Percentiles rank a stretch among this genome's conserved stretches.
phyloP scores from a whole-genome alignment of 2,888 invertebrate species.

The Callinectes sapidus region DNA sequence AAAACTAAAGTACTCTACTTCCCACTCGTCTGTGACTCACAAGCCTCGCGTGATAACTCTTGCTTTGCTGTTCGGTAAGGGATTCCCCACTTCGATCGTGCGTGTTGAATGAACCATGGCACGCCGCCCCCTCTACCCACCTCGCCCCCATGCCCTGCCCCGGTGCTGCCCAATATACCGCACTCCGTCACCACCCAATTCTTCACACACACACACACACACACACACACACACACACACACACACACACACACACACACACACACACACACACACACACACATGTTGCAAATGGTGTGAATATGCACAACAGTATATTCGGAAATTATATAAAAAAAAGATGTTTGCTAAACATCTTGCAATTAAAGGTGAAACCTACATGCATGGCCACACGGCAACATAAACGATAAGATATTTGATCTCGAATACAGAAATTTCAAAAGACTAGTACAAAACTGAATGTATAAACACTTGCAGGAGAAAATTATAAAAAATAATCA shows the following conservation, averaged over 20 bases:
- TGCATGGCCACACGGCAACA: too few species aligned
- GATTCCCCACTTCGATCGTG: slow-evolving; percentile 62
- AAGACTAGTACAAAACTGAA: too few species aligned
- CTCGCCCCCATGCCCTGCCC: slow-evolving; percentile 48
- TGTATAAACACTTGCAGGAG: too few species aligned
- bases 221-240: background rate
- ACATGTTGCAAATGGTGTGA: background rate
- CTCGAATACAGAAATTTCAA: too few species aligned
- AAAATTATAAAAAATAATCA: too few species aligned
- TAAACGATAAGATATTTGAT: too few species aligned
- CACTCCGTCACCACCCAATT: slow-evolving; percentile 17
- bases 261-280: background rate
- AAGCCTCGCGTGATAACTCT: slow-evolving; percentile 20
- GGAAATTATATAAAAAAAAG: background rate
- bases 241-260: slow-evolving; percentile 1
- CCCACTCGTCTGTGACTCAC: background rate
- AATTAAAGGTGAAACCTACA: background rate
- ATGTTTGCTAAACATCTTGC: background rate
- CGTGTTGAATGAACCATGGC: slow-evolving; percentile 52
- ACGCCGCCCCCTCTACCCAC: slow-evolving; percentile 41
- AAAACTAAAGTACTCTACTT: background rate
- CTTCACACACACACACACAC: background rate
- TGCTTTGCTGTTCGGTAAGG: slow-evolving; percentile 52
- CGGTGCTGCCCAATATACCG: slow-evolving; percentile 61
- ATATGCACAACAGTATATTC: background rate